A percentile compares a stretch with the other conserved stretches of the same genome.
phyloP scores from a whole-genome alignment of 2,797 vertebrate genomes.

The Neomorphus geoffroyi region DNA sequence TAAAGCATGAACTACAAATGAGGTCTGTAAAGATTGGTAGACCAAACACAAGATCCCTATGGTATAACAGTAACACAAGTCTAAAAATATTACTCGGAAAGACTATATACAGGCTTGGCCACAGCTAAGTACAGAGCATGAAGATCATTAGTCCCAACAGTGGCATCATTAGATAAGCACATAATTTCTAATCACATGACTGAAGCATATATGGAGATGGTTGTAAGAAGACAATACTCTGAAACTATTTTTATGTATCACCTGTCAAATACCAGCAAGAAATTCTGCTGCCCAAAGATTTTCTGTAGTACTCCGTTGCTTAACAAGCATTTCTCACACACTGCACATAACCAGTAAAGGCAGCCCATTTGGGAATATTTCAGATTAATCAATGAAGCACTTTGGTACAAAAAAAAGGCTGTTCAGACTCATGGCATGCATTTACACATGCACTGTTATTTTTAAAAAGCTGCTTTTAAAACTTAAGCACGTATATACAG shows the following conservation, averaged over 20 bases:
- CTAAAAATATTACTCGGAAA: neutral
- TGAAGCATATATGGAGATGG: neutral
- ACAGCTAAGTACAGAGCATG: neutral
- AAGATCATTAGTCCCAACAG: neutral
- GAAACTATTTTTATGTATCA: neutral
- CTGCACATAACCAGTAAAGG: neutral
- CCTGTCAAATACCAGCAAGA: neutral
- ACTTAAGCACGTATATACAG: neutral
- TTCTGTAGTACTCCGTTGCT: neutral
- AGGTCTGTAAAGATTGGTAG: neutral
- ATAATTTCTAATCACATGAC: neutral
- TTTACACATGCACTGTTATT: neutral
- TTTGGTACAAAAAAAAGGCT: neutral
- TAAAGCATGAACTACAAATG: neutral
- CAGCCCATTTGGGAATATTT: neutral
- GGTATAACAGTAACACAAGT: neutral
- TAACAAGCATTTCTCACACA: neutral
- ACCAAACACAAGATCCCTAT: neutral
- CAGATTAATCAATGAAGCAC: neutral
- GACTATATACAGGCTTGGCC: neutral
- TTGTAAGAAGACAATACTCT: neutral
- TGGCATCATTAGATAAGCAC: neutral
- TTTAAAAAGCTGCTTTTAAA: neutral
- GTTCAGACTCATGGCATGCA: neutral
- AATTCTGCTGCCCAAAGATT: neutral